Evolutionary conservation across 2,888 invertebrate genomes (phyloP).

Genomic region (Phania funesta): DNA sequence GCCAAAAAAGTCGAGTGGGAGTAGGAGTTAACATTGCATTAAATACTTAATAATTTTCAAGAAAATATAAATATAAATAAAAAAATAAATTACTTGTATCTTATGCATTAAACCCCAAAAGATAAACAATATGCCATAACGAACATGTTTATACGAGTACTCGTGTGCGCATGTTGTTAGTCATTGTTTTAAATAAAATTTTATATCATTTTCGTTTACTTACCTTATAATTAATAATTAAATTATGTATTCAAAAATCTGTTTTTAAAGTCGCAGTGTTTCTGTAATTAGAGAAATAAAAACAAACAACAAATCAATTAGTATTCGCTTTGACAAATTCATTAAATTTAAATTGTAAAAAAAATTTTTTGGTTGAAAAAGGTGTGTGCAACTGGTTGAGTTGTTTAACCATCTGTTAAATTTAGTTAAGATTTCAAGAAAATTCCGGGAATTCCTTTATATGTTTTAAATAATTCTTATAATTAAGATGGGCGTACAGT

Average conservation of each 20-base stretch:
- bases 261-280: constrained; percentile 25
- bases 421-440: neutral
- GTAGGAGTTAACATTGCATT: constrained; percentile 46
- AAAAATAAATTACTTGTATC: constrained; percentile 14
- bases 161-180: constrained; percentile 26
- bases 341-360: neutral
- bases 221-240: constrained; percentile 64
- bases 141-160: neutral
- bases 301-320: constrained; percentile 52
- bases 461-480: neutral
- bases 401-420: constrained; percentile 34
- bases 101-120: neutral
- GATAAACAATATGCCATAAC: neutral
- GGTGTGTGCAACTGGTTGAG: neutral
- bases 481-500: too few species aligned
- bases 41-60: constrained; percentile 16
- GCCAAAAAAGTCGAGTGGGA: constrained; percentile 16
- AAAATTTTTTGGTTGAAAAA: neutral
- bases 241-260: constrained; percentile 25
- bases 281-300: constrained; percentile 52
- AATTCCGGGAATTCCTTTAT: constrained; percentile 1
- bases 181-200: constrained; percentile 16
- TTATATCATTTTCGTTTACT: constrained; percentile 18
- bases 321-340: constrained; percentile 35
- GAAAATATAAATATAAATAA: neutral